These are phyloP conservation scores for Muscina levida DNA, from an alignment of 2,888 invertebrate species.

Conservation along the genomic window DNA sequence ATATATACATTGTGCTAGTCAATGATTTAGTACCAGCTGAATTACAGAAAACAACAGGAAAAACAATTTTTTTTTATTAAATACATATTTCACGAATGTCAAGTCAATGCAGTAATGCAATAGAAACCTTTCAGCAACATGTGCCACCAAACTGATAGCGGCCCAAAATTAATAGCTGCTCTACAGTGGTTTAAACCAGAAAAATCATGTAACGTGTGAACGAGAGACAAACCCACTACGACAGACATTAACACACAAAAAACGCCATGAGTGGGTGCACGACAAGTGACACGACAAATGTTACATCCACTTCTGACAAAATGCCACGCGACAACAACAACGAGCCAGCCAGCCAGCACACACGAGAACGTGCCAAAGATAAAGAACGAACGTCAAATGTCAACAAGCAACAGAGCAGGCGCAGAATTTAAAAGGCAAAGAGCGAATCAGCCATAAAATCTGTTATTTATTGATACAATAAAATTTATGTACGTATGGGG, in stretches of 20 bases:
- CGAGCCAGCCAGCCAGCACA: conserved; percentile 14
- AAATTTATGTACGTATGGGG: neutral
- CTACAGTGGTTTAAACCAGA: neutral
- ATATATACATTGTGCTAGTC: too few species aligned
- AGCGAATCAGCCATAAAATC: neutral
- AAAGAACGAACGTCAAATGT: conserved; percentile 5
- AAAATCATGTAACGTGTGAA: conserved; percentile 34
- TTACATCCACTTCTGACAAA: neutral
- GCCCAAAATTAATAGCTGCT: neutral
- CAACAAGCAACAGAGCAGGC: conserved; percentile 33
- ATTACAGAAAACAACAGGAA: too few species aligned
- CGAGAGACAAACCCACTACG: neutral
- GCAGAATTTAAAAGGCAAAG: conserved; percentile 12
- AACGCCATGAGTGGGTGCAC: conserved; percentile 17
- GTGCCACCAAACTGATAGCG: conserved; percentile 1
- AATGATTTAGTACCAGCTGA: too few species aligned
- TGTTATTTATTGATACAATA: neutral
- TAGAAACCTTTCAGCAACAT: conserved; percentile 32
- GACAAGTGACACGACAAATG: neutral
- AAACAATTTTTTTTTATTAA: too few species aligned
- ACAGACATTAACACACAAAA: neutral
- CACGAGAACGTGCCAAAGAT: neutral
- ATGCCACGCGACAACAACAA: conserved; percentile 57
- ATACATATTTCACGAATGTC: too few species aligned
- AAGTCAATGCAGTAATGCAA: too few species aligned